phyloP scores from a whole-genome alignment of 2,113 vertebrate species.

The Daubentonia madagascariensis region DNA sequence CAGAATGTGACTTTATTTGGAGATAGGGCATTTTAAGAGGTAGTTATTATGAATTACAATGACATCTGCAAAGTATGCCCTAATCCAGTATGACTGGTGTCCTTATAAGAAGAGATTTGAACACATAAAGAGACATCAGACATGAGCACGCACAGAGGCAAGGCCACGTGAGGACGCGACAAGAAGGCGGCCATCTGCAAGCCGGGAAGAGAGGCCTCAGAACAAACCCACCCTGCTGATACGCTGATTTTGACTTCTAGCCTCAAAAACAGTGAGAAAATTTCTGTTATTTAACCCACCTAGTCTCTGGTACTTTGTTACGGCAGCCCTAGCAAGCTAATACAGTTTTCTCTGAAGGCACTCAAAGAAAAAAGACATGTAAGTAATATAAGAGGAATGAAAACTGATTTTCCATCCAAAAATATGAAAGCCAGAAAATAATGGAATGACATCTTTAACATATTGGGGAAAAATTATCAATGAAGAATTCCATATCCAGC shows the following conservation, averaged over 20 bases:
- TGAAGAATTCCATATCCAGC: background rate
- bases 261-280: background rate
- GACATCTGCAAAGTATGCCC: background rate
- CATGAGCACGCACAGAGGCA: accelerated
- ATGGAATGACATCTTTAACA: background rate
- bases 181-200: background rate
- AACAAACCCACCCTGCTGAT: accelerated
- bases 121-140: background rate
- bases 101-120: background rate
- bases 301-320: background rate
- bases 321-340: background rate
- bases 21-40: background rate
- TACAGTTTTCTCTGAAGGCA: background rate
- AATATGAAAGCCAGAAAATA: background rate
- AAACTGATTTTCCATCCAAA: background rate
- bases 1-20: background rate
- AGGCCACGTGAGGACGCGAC: accelerated
- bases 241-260: background rate
- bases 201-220: background rate
- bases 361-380: background rate
- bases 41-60: background rate
- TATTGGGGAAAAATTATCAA: background rate
- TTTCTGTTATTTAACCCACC: background rate
- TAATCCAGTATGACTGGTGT: background rate
- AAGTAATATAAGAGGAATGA: too few species aligned